phyloP scores from a whole-genome alignment of 2,888 invertebrate genomes.

The Euzetes globulus region DNA sequence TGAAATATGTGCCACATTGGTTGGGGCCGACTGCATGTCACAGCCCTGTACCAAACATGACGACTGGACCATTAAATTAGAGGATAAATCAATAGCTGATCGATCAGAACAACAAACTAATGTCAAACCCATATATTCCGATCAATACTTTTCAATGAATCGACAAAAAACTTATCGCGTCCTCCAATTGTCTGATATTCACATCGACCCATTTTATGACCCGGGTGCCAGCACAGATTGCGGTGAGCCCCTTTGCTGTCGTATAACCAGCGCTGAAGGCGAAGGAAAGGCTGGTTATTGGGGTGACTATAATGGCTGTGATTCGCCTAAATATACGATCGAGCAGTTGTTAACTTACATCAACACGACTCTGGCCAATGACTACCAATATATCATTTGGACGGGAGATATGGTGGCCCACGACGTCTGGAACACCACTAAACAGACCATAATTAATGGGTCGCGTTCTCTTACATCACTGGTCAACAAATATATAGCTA shows the following conservation, averaged over 20 bases:
- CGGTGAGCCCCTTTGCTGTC: slow-evolving; percentile 33
- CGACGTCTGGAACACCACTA: slow-evolving; percentile 34
- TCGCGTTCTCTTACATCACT: slow-evolving; percentile 18
- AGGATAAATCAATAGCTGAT: background rate
- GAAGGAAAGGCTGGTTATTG: slow-evolving; percentile 22
- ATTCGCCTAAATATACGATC: slow-evolving; percentile 28
- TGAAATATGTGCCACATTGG: slow-evolving; percentile 34
- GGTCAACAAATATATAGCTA: slow-evolving; percentile 16
- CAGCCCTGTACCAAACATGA: background rate
- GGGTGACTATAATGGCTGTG: slow-evolving; percentile 30
- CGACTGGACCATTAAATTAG: slow-evolving; percentile 10
- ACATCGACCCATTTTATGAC: slow-evolving; percentile 32
- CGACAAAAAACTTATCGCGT: background rate
- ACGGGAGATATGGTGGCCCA: slow-evolving; percentile 34
- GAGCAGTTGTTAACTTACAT: slow-evolving; percentile 19
- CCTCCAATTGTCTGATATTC: slow-evolving; percentile 35
- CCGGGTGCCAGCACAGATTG: background rate
- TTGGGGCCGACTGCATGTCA: slow-evolving; percentile 23
- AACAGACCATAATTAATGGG: slow-evolving; percentile 13
- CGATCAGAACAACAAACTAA: background rate
- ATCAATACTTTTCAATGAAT: background rate
- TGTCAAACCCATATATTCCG: background rate
- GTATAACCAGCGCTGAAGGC: background rate
- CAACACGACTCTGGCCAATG: background rate
- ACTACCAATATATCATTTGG: slow-evolving; percentile 31